A percentile compares a stretch with the other conserved stretches of the same genome.
phyloP scores from a whole-genome alignment of 2,888 invertebrate genomes.

The Sarcophaga caerulescens region DNA sequence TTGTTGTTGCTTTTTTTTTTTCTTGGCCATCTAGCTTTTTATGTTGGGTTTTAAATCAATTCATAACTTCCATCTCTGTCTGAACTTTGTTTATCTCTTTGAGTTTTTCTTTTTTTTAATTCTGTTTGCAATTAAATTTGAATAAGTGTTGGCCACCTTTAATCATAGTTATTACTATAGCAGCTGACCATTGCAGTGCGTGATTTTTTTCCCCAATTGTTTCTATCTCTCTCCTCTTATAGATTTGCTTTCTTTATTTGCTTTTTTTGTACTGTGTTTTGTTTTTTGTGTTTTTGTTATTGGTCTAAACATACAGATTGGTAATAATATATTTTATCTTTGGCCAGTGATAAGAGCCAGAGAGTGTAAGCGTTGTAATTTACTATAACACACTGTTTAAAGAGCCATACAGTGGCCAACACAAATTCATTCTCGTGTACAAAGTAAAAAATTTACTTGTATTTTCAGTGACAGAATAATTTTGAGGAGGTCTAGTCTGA shows the following conservation, averaged over 20 bases:
- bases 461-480: too few species aligned
- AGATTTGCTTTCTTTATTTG: not conserved
- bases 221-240: too few species aligned
- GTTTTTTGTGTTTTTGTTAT: constrained; percentile 1
- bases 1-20: not conserved
- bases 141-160: constrained; percentile 64
- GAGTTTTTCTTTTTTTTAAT: not conserved
- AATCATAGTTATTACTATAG: constrained; percentile 22
- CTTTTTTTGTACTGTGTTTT: too few species aligned
- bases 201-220: not conserved
- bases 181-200: not conserved
- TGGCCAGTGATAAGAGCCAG: constrained; percentile 42
- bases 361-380: constrained; percentile 56
- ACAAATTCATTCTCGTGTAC: not conserved
- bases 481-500: too few species aligned
- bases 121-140: constrained; percentile 51
- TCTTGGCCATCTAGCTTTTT: constrained; percentile 3
- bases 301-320: constrained; percentile 29
- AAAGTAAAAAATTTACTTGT: too few species aligned
- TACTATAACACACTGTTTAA: constrained; percentile 20
- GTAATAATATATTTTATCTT: constrained; percentile 59
- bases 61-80: constrained; percentile 29
- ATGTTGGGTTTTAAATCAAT: constrained; percentile 43
- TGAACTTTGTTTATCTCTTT: constrained; percentile 1
- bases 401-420: constrained; percentile 7